phyloP scores from a whole-genome alignment of 1,140 invertebrate species.

The Drosophila sproati region DNA sequence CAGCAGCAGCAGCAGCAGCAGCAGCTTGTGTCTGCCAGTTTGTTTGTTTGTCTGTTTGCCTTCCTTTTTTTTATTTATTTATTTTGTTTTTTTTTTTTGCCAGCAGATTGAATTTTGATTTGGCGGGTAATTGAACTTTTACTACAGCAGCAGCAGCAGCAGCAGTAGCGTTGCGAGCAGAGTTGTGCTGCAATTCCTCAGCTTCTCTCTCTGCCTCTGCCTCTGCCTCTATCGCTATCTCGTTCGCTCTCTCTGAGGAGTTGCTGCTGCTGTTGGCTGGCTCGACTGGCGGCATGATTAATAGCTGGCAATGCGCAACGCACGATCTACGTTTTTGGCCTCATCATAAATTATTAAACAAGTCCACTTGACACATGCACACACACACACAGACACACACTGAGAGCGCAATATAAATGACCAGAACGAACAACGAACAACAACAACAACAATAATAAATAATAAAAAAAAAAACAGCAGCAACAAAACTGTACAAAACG shows the following conservation, averaged over 20 bases:
- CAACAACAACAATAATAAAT: conserved; percentile 24
- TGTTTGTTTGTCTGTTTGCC: conserved; percentile 19
- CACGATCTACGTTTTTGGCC: conserved; percentile 81
- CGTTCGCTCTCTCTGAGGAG: conserved; percentile 1
- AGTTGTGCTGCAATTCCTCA: conserved; percentile 7
- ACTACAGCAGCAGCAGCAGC: conserved; percentile 60
- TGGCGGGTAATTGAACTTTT: conserved; percentile 82
- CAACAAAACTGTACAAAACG: conserved; percentile 73
- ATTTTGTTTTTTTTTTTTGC: conserved; percentile 44
- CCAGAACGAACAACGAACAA: conserved; percentile 60
- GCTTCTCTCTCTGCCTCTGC: conserved; percentile 6
- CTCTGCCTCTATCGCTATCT: neutral
- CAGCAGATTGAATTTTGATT: conserved; percentile 82
- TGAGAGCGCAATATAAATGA: conserved; percentile 70
- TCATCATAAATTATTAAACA: conserved; percentile 83
- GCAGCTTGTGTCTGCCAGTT: neutral
- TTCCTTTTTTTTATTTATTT: conserved; percentile 15
- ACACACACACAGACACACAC: conserved; percentile 41
- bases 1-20: neutral
- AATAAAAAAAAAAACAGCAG: neutral
- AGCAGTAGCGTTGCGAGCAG: neutral
- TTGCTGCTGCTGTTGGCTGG: conserved; percentile 15
- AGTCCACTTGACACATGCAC: conserved; percentile 80
- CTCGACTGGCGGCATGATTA: conserved; percentile 69
- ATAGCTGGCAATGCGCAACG: conserved; percentile 81